These are phyloP conservation scores for Scolopax rusticola DNA, from an alignment of 2,797 vertebrate species.

Conservation along the genomic window DNA sequence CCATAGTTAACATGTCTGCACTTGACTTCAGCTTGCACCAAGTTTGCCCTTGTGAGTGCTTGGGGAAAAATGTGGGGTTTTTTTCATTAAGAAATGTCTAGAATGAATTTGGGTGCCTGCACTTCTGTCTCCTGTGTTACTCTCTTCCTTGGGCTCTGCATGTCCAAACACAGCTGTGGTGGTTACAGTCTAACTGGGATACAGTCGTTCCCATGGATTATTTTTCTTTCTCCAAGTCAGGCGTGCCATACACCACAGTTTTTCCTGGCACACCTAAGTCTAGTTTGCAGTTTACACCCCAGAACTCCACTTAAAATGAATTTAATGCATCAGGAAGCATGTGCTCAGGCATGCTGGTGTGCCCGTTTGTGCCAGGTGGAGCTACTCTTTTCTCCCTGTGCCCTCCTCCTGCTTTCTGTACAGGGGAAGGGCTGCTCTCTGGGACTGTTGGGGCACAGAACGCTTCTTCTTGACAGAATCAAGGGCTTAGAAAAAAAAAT, in stretches of 20 bases:
- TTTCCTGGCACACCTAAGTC: background rate
- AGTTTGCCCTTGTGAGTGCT: background rate
- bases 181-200: background rate
- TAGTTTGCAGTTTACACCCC: background rate
- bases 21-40: background rate
- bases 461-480: background rate
- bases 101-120: background rate
- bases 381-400: background rate
- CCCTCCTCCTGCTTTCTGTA: background rate
- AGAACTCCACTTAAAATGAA: background rate
- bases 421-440: fast-evolving
- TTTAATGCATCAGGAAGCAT: background rate
- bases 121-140: fast-evolving
- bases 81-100: background rate
- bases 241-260: background rate
- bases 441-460: background rate
- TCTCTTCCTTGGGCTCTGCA: background rate
- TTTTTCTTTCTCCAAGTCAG: background rate
- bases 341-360: background rate
- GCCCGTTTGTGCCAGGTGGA: background rate
- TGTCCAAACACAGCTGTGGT: background rate
- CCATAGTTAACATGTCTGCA: background rate
- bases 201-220: background rate
- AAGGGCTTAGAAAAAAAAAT: background rate
- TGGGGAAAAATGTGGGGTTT: background rate